phyloP scores from a whole-genome alignment of 2,888 invertebrate genomes.

The Netelia melanura region DNA sequence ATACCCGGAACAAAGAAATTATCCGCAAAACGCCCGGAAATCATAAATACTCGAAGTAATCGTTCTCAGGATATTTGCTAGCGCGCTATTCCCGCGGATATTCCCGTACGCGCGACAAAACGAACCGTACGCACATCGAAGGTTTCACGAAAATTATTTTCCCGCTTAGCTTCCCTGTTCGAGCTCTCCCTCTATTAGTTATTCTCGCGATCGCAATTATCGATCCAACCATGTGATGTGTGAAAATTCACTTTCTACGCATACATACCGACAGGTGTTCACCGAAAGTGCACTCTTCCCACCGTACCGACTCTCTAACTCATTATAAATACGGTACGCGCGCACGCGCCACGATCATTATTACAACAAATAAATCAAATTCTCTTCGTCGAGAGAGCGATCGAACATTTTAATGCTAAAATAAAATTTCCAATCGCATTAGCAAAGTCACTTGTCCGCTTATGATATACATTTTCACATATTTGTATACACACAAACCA shows the following conservation, averaged over 20 bases:
- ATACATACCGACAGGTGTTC: not conserved
- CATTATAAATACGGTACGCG: conserved; percentile 25
- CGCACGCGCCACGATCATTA: conserved; percentile 20
- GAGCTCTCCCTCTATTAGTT: conserved; percentile 13
- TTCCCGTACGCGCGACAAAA: not conserved
- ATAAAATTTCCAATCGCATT: conserved; percentile 39
- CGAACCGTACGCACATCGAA: not conserved
- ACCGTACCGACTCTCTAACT: conserved; percentile 39
- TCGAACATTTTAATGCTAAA: conserved; percentile 24
- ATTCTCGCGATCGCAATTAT: conserved; percentile 25
- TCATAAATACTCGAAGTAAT: no score
- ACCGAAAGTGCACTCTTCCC: conserved; percentile 10
- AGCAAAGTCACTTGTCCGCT: not conserved
- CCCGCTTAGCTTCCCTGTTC: not conserved
- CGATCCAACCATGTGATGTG: conserved; percentile 9
- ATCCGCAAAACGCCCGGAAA: not conserved
- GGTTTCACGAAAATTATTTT: conserved; percentile 20
- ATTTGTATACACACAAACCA: not conserved
- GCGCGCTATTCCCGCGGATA: not conserved
- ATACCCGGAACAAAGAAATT: not conserved
- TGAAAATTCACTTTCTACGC: conserved; percentile 32
- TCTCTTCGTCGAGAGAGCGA: conserved; percentile 13
- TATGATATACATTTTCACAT: not conserved
- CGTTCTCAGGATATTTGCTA: not conserved
- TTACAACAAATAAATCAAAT: conserved; percentile 51